These are phyloP conservation scores for Timandra comae DNA, from an alignment of 2,888 invertebrate species.

Conservation along the genomic window DNA sequence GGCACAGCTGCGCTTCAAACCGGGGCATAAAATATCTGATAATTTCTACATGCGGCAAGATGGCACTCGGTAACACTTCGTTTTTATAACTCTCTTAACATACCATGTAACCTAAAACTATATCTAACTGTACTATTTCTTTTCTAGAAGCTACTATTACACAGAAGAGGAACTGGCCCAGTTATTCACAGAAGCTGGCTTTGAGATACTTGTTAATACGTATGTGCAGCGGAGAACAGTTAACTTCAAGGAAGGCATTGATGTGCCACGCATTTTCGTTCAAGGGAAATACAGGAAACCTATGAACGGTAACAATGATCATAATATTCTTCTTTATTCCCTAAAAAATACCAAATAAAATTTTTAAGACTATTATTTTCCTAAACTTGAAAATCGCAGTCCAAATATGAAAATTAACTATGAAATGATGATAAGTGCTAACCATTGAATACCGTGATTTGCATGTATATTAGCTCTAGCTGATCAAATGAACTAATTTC, in stretches of 20 bases:
- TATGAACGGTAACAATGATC: constrained; percentile 26
- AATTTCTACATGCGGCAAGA: constrained; percentile 98
- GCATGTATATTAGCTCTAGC: constrained; percentile 77
- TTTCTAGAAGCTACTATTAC: constrained; percentile 86
- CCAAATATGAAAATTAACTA: no score
- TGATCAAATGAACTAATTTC: no score
- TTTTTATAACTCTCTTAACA: background rate
- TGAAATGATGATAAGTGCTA: constrained; percentile 68
- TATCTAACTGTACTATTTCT: no score
- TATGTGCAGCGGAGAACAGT: constrained; percentile 93
- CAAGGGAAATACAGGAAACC: constrained; percentile 89
- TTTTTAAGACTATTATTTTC: no score
- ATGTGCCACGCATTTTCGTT: constrained; percentile 94
- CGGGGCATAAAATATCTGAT: constrained; percentile 93
- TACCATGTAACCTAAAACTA: background rate
- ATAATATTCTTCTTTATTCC: no score
- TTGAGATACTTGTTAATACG: constrained; percentile 80
- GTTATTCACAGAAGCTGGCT: constrained; percentile 83
- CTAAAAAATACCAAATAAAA: no score
- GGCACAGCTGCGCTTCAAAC: constrained; percentile 95
- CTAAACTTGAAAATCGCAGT: no score
- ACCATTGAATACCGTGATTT: constrained; percentile 70
- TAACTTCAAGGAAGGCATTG: constrained; percentile 93
- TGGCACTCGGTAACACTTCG: constrained; percentile 91
- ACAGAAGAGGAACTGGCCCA: constrained; percentile 81